Conservation (phyloP, 1,140 invertebrate genomes). For the Gyrodactylus bullatarudis region DNA sequence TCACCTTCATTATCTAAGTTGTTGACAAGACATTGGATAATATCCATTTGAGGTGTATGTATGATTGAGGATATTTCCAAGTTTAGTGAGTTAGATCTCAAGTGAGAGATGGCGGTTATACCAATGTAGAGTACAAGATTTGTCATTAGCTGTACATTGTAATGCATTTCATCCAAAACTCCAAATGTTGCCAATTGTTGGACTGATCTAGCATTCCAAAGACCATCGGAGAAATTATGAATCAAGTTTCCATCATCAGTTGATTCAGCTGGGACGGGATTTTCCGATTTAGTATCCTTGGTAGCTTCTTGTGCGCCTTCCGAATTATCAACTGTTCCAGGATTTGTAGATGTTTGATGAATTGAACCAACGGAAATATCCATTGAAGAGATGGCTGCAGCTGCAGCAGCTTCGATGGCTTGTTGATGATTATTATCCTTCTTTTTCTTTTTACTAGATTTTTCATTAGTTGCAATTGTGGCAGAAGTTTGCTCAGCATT, state of each 20-base stretch:
- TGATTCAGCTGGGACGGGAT: background rate
- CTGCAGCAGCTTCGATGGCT: background rate
- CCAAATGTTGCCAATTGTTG: background rate
- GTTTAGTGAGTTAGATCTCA: constrained; percentile 35
- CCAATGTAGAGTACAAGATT: constrained; percentile 84
- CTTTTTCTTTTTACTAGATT: background rate
- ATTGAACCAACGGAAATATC: background rate
- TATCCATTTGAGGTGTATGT: constrained; percentile 90
- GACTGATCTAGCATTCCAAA: background rate
- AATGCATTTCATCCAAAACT: constrained; percentile 31
- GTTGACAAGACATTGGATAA: constrained; percentile 88
- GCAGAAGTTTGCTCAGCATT: background rate
- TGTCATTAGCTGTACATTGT: constrained; percentile 82
- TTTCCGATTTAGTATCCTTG: background rate
- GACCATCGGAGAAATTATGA: background rate
- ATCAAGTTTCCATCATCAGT: background rate
- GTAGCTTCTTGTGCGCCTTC: background rate
- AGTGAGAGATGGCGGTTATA: constrained; percentile 45
- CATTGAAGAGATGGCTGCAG: background rate
- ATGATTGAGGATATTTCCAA: constrained; percentile 75
- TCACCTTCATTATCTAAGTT: constrained; percentile 73
- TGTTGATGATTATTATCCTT: background rate
- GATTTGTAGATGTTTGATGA: background rate
- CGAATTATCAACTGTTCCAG: background rate
- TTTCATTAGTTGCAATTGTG: background rate